Evolutionary conservation across 2,797 vertebrate species (phyloP).

Genomic region (Hipposideros larvatus): DNA sequence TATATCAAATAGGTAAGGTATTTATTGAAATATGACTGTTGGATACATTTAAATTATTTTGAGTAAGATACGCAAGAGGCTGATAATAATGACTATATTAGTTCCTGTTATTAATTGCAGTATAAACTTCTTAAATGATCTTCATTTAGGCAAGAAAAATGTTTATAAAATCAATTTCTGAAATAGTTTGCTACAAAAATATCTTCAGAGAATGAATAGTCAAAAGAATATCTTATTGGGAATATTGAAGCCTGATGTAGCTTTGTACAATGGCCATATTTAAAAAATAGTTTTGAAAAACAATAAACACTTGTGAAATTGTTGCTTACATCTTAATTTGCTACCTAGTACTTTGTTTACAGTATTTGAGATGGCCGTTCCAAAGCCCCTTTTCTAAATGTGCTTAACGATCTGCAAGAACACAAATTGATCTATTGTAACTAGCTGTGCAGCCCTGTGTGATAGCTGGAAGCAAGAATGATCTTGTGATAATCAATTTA

Average conservation of each 20-base stretch:
- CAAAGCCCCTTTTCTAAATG: background rate
- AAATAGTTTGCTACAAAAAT: background rate
- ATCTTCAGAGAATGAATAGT: background rate
- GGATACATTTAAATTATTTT: background rate
- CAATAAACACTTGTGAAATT: background rate
- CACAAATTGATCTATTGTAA: slow-evolving; percentile 25
- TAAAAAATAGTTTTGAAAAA: background rate
- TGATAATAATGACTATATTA: background rate
- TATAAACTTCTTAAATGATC: background rate
- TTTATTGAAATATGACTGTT: background rate
- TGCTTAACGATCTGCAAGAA: background rate
- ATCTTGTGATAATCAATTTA: background rate
- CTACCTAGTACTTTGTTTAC: background rate
- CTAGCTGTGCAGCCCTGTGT: background rate
- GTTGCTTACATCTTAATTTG: background rate
- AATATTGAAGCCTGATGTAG: background rate
- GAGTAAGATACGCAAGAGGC: background rate
- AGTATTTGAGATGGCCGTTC: background rate
- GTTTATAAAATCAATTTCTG: slow-evolving; percentile 6
- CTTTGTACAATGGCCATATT: background rate
- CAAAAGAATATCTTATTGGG: background rate
- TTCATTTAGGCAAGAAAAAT: background rate
- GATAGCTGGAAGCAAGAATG: background rate
- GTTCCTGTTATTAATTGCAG: background rate
- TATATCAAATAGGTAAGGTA: background rate